A percentile compares a stretch with the other conserved stretches of the same genome.
Evolutionary conservation across 2,797 vertebrate genomes (phyloP).

Genomic region (Chloroceryle amazona): DNA sequence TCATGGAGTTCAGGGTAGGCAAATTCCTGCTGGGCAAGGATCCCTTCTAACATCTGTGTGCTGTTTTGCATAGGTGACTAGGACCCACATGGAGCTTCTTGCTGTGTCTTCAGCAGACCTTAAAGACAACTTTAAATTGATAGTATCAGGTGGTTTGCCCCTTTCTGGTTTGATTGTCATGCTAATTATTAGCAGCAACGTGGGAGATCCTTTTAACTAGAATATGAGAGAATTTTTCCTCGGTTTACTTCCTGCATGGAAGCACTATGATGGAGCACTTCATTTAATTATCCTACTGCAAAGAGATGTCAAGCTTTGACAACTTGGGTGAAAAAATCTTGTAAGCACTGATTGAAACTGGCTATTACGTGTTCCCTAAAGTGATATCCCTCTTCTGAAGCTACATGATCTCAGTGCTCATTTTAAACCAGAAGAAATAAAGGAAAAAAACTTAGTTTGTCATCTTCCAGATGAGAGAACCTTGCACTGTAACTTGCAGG

Average conservation of each 20-base stretch:
- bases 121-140: background rate
- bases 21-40: slow-evolving; percentile 4
- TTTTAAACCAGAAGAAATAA: background rate
- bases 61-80: background rate
- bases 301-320: background rate
- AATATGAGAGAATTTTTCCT: background rate
- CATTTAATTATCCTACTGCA: background rate
- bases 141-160: background rate
- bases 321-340: background rate
- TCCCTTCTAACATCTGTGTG: slow-evolving; percentile 3
- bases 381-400: background rate
- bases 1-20: slow-evolving; percentile 27
- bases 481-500: background rate
- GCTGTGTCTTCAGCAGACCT: background rate
- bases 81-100: background rate
- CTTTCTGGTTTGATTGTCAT: background rate
- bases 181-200: background rate
- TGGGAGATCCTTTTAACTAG: background rate
- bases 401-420: fast-evolving
- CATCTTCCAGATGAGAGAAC: background rate
- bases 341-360: background rate
- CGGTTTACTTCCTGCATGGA: background rate
- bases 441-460: background rate
- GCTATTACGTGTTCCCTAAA: background rate
- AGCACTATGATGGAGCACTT: background rate